Conservation (phyloP, 2,113 vertebrate genomes). For the Camelus bactrianus region DNA sequence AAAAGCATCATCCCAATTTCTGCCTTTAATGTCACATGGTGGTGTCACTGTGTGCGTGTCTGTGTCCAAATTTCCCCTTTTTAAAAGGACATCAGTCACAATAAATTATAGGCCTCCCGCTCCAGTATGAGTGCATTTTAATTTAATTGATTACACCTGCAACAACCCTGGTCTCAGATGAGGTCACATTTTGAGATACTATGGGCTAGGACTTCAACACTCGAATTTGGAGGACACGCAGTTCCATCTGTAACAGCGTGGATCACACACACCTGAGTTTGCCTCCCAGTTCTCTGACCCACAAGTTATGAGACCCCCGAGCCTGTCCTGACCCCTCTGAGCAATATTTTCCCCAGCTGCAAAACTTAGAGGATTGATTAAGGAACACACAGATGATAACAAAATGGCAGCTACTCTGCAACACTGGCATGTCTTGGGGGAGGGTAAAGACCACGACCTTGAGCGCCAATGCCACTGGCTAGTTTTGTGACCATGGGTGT, state of each 20-base stretch:
- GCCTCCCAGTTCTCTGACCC: neutral
- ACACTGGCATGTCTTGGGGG: neutral
- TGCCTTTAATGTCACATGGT: neutral
- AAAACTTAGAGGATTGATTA: neutral
- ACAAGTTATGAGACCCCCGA: neutral
- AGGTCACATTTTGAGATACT: neutral
- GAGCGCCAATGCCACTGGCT: neutral
- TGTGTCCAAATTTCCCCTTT: neutral
- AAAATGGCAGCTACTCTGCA: neutral
- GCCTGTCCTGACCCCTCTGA: neutral
- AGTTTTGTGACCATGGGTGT: neutral
- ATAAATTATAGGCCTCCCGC: neutral
- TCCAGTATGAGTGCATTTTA: neutral
- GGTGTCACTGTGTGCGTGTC: neutral
- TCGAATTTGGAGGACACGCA: neutral
- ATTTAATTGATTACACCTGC: neutral
- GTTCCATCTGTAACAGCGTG: neutral
- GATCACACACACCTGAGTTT: neutral
- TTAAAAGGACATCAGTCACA: neutral
- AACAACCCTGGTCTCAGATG: neutral
- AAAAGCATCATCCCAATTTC: neutral
- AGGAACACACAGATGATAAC: neutral
- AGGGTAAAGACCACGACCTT: neutral
- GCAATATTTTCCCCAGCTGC: neutral
- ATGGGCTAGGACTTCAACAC: neutral